These are phyloP conservation scores for Aspidoscelis tigris DNA, from an alignment of 2,113 vertebrate genomes.

Conservation along the genomic window DNA sequence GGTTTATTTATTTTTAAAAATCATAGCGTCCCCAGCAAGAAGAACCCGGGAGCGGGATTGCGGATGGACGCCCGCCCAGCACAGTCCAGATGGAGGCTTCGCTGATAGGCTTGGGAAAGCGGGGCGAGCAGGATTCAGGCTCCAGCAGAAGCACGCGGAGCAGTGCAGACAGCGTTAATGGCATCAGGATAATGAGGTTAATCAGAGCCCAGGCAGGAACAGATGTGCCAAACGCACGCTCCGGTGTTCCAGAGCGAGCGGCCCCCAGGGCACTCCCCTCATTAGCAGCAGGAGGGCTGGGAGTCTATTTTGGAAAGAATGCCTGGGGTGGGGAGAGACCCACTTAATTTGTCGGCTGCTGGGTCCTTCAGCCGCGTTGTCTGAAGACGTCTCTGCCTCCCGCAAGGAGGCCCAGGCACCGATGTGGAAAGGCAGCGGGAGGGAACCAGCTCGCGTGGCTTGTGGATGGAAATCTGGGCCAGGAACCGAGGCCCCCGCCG, in stretches of 20 bases:
- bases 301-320: fast-evolving
- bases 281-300: background rate
- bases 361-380: background rate
- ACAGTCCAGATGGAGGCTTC: too few relatives aligned
- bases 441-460: too few relatives aligned
- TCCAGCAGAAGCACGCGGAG: background rate
- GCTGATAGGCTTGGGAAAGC: too few relatives aligned
- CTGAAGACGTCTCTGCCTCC: too few relatives aligned
- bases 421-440: too few relatives aligned
- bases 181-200: constrained; percentile 33
- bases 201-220: constrained; percentile 22
- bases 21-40: too few relatives aligned
- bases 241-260: background rate
- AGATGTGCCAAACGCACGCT: background rate
- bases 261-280: background rate
- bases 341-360: background rate
- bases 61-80: too few relatives aligned
- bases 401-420: too few relatives aligned
- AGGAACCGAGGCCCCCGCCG: too few relatives aligned
- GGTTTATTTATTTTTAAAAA: too few relatives aligned
- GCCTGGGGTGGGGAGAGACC: background rate
- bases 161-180: fast-evolving
- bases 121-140: background rate
- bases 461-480: too few relatives aligned
- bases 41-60: too few relatives aligned